phyloP scores from a whole-genome alignment of 2,113 vertebrate genomes.

The Phasianus colchicus region DNA sequence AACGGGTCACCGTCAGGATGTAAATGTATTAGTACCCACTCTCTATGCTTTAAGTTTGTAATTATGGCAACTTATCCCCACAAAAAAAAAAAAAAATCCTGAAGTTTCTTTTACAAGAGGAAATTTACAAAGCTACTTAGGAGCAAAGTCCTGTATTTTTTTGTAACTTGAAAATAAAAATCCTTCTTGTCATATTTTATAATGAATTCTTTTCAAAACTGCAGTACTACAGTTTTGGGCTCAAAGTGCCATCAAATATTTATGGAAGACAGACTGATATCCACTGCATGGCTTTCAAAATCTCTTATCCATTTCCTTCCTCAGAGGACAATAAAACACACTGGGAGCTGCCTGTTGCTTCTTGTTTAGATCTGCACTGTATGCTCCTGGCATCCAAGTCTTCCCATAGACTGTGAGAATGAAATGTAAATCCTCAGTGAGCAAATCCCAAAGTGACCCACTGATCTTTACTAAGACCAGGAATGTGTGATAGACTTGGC shows the following conservation, averaged over 20 bases:
- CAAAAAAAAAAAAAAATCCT: background rate
- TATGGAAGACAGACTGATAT: background rate
- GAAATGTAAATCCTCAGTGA: background rate
- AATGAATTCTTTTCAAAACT: background rate
- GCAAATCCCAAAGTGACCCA: background rate
- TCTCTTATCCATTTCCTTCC: background rate
- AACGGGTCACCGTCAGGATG: background rate
- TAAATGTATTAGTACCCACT: background rate
- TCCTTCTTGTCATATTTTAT: rapidly evolving
- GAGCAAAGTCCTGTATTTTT: background rate
- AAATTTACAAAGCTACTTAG: background rate
- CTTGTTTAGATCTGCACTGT: background rate
- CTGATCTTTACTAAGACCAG: background rate
- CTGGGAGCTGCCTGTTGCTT: background rate
- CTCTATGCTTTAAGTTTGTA: background rate
- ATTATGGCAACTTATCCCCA: background rate
- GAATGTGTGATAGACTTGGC: background rate
- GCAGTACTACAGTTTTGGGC: background rate
- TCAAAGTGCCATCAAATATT: background rate
- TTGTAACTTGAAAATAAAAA: background rate
- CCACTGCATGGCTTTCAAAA: background rate
- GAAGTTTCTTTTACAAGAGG: background rate
- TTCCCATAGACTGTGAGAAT: background rate
- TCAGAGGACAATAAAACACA: background rate
- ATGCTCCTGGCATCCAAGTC: background rate